These are phyloP conservation scores for Drosophila hydei DNA, from an alignment of 1,140 invertebrate genomes.

Conservation along the genomic window DNA sequence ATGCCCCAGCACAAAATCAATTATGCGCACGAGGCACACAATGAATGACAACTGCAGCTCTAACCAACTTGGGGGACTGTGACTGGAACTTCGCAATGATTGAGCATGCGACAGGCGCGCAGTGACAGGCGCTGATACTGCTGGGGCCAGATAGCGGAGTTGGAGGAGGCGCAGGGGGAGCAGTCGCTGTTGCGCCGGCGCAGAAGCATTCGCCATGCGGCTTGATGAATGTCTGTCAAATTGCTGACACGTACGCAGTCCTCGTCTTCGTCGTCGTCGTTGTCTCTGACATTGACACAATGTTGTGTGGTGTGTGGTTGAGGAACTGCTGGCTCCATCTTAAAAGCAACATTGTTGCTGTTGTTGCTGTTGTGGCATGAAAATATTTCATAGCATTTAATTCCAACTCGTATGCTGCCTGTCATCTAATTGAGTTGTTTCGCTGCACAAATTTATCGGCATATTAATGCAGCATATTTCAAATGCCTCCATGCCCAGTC, in stretches of 20 bases:
- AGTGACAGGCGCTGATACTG: conserved; percentile 31
- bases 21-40: conserved; percentile 74
- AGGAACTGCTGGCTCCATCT: background rate
- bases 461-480: conserved; percentile 81
- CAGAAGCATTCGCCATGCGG: conserved; percentile 24
- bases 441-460: conserved; percentile 68
- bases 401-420: conserved; percentile 50
- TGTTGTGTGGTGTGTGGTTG: conserved; percentile 11
- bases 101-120: conserved; percentile 70
- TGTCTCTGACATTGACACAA: conserved; percentile 60
- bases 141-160: background rate
- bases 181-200: background rate
- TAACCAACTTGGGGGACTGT: conserved; percentile 16
- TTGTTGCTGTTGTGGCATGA: conserved; percentile 40
- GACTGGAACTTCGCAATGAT: conserved; percentile 49
- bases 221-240: conserved; percentile 80
- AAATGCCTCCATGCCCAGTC: conserved; percentile 51
- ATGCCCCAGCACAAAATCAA: conserved; percentile 54
- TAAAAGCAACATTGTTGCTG: conserved; percentile 56
- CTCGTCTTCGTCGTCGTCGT: conserved; percentile 12
- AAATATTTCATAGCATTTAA: conserved; percentile 79
- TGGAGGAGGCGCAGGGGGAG: background rate
- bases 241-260: conserved; percentile 74
- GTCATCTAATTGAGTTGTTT: conserved; percentile 82
- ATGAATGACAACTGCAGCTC: conserved; percentile 46